Conservation (phyloP, 1,140 invertebrate species). For the Drosophila aff. region DNA sequence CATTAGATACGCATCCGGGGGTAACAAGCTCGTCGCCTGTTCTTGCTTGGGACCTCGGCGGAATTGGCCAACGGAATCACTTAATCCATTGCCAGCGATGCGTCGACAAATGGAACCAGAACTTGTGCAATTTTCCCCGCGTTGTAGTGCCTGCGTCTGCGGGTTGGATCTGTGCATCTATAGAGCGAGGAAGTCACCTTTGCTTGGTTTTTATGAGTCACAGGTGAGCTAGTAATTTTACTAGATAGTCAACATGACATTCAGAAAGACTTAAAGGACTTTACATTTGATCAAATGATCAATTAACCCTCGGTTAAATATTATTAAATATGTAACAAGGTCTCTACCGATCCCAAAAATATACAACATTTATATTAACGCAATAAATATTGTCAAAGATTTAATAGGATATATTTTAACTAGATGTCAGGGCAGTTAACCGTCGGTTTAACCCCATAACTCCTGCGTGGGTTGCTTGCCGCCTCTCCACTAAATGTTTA, state of each 20-base stretch:
- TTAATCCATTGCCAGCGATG: conserved; percentile 38
- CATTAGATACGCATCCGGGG: conserved; percentile 54
- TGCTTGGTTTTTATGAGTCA: not conserved
- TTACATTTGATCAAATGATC: too few species aligned
- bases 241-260: not conserved
- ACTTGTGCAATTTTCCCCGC: conserved; percentile 58
- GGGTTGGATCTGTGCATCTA: conserved; percentile 28
- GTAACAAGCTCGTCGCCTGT: conserved; percentile 41
- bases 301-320: too few species aligned
- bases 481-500: conserved; percentile 9
- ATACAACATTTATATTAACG: too few species aligned
- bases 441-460: not conserved
- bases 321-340: too few species aligned
- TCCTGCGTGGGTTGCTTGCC: conserved; percentile 28
- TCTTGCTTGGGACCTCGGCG: conserved; percentile 18
- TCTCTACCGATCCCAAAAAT: too few species aligned
- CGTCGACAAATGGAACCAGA: conserved; percentile 48
- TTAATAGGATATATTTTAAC: not conserved
- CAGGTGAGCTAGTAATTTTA: not conserved
- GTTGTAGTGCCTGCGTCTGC: conserved; percentile 36
- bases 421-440: not conserved
- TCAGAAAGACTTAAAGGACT: not conserved
- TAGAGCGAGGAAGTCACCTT: not conserved
- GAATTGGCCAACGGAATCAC: conserved; percentile 39
- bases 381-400: not conserved